These are phyloP conservation scores for Strigops habroptila DNA, from an alignment of 2,113 vertebrate genomes.

Conservation along the genomic window DNA sequence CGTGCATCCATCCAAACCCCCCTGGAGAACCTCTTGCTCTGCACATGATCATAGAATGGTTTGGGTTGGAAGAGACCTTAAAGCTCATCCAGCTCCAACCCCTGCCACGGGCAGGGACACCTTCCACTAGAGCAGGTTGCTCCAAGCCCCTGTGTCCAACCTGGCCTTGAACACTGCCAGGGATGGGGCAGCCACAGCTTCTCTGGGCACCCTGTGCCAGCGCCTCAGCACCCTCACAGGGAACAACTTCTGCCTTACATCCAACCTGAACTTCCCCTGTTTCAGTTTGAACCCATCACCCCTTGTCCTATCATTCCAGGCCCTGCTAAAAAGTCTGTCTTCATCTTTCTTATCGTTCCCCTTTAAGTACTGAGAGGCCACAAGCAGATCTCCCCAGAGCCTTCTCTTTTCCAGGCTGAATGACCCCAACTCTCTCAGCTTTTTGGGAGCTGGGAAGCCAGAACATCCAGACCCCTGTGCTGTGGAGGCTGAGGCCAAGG, in stretches of 20 bases:
- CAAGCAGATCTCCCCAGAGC: rapidly evolving
- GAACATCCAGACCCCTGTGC: not conserved
- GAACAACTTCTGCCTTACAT: too few species aligned
- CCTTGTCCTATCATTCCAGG: rapidly evolving
- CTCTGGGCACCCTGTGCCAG: not conserved
- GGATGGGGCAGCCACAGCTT: not conserved
- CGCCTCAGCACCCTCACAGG: too few species aligned
- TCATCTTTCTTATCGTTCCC: not conserved
- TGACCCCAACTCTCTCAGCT: not conserved
- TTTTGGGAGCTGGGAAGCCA: not conserved
- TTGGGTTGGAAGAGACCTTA: not conserved
- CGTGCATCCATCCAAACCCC: rapidly evolving
- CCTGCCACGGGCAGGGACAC: not conserved
- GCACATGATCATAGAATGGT: not conserved
- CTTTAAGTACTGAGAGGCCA: rapidly evolving
- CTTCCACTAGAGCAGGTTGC: not conserved
- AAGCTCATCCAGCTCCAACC: not conserved
- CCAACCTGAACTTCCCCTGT: too few species aligned
- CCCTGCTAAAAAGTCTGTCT: rapidly evolving
- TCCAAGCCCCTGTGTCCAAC: rapidly evolving
- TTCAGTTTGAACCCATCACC: not conserved
- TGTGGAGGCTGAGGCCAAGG: not conserved
- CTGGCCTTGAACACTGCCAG: not conserved
- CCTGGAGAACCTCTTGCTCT: not conserved
- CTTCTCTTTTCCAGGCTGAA: not conserved